Percentiles rank a stretch among this genome's conserved stretches.
phyloP scores from a whole-genome alignment of 35 echinoderm and acorn worm genomes.

The Nesometra sesokonis region DNA sequence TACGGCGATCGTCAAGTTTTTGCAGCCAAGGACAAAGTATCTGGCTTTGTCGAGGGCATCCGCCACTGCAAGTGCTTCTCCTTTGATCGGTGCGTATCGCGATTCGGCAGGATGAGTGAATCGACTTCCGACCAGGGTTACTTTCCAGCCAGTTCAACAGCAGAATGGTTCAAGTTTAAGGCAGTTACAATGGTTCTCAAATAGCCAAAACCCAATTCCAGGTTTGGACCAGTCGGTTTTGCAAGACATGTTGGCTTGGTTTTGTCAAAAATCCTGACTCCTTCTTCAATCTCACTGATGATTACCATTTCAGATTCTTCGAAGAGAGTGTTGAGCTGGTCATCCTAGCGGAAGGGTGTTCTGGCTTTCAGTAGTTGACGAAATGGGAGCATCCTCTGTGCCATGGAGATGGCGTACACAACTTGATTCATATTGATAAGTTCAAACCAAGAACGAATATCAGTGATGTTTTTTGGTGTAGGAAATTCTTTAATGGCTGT shows the following conservation, averaged over 20 bases:
- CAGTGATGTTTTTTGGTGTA: constrained; percentile 10
- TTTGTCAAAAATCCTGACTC: neutral
- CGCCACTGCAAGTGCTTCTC: constrained; percentile 24
- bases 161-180: constrained; percentile 4
- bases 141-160: constrained; percentile 22
- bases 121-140: neutral
- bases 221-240: constrained; percentile 25
- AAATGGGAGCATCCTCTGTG: neutral
- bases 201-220: constrained; percentile 23
- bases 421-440: neutral
- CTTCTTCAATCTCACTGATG: neutral
- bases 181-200: constrained; percentile 12
- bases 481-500: constrained; percentile 5
- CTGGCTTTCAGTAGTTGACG: neutral
- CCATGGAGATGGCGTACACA: neutral
- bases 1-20: constrained; percentile 31
- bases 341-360: neutral
- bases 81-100: constrained; percentile 24
- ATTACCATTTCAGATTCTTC: neutral
- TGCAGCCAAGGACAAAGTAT: constrained; percentile 47
- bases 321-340: neutral
- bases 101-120: constrained; percentile 32
- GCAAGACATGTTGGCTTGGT: constrained; percentile 17
- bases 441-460: constrained; percentile 14
- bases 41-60: constrained; percentile 35